Evolutionary conservation across 2,113 vertebrate genomes (phyloP).

Genomic region (Albula glossodonta): DNA sequence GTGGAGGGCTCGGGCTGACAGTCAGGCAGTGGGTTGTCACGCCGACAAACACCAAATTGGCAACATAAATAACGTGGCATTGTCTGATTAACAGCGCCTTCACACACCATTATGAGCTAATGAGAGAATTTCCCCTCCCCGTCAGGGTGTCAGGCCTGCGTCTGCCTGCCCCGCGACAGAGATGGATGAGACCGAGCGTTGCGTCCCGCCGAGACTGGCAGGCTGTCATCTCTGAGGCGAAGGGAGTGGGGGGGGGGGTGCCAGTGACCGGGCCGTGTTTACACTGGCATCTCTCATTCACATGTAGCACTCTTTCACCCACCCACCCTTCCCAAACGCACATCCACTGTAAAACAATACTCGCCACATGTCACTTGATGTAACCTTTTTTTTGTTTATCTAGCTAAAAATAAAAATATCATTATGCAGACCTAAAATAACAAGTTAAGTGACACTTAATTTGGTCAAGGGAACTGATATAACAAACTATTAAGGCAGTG

Average conservation of each 20-base stretch:
- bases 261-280: neutral
- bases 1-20: conserved; percentile 48
- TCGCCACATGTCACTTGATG: no score
- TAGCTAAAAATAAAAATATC: no score
- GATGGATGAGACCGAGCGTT: neutral
- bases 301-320: neutral
- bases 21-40: conserved; percentile 50
- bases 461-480: no score
- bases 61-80: conserved; percentile 75
- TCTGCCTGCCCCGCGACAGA: neutral
- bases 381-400: no score
- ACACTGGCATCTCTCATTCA: neutral
- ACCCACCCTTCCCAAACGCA: neutral
- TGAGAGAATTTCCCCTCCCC: conserved; percentile 56
- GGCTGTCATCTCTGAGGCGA: neutral
- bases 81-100: conserved; percentile 70
- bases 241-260: neutral
- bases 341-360: no score
- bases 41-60: conserved; percentile 68
- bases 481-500: no score
- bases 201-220: no score
- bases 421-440: no score
- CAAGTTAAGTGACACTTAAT: no score
- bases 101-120: conserved; percentile 73
- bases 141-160: neutral